Conservation (phyloP, 2,888 invertebrate genomes). For the Hyles lineata region DNA sequence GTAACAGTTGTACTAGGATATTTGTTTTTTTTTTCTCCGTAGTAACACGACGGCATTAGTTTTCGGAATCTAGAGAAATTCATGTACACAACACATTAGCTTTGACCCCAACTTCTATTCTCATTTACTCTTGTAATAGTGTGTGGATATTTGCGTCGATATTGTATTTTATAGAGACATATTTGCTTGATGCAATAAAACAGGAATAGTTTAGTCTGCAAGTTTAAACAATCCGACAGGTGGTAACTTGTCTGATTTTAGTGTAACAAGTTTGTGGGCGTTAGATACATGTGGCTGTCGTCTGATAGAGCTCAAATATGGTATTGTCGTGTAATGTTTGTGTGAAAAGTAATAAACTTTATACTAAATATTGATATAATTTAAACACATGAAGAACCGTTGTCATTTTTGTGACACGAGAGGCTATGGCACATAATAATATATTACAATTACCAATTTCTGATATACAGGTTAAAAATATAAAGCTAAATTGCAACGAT, state of each 20-base stretch:
- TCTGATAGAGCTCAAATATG: too few relatives aligned
- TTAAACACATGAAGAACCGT: too few relatives aligned
- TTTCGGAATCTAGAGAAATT: constrained; percentile 1
- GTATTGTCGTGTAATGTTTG: too few relatives aligned
- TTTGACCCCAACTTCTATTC: neutral
- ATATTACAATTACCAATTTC: too few relatives aligned
- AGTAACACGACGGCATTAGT: neutral
- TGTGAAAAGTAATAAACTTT: too few relatives aligned
- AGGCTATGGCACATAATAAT: too few relatives aligned
- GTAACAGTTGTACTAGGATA: neutral
- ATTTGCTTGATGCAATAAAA: neutral
- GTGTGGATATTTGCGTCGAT: neutral
- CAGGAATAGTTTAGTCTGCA: neutral
- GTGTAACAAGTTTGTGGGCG: neutral
- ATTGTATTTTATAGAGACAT: neutral
- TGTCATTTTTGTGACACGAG: too few relatives aligned
- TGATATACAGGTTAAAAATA: too few relatives aligned
- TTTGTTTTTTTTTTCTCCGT: constrained; percentile 15
- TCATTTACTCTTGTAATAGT: neutral
- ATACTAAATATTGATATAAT: too few relatives aligned
- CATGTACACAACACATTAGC: constrained; percentile 15
- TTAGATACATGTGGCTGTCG: too few relatives aligned
- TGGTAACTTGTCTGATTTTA: neutral
- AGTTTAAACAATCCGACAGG: neutral
- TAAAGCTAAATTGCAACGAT: too few relatives aligned